These are phyloP conservation scores for Lycopodina hypogea DNA, from an alignment of 37 sponge, comb jelly and placozoan genomes.

Conservation along the genomic window DNA sequence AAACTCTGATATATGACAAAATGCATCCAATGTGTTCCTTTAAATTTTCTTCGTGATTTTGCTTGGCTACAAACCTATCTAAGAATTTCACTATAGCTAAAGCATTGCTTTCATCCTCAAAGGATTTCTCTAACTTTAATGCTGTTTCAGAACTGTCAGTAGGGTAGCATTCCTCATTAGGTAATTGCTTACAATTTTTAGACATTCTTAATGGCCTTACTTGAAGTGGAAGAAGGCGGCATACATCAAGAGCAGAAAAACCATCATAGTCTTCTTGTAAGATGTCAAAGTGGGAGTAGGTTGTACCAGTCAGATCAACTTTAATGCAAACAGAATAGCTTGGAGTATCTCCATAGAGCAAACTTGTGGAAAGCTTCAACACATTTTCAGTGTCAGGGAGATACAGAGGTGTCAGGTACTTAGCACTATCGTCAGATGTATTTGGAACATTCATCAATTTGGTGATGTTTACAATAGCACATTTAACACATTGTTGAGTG, in stretches of 20 bases:
- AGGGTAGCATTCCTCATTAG: background rate
- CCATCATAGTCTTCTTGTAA: background rate
- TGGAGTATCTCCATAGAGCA: constrained; percentile 23
- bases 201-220: constrained; percentile 32
- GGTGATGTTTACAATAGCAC: background rate
- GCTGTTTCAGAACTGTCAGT: constrained; percentile 1
- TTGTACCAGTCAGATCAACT: background rate
- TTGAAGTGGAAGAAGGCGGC: constrained; percentile 9
- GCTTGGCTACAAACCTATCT: background rate
- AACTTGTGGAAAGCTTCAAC: constrained; percentile 1
- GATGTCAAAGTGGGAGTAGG: background rate
- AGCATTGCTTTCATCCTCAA: background rate
- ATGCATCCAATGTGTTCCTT: background rate
- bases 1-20: background rate
- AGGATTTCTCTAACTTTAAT: background rate
- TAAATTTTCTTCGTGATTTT: background rate
- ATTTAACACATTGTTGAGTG: constrained; percentile 3
- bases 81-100: background rate
- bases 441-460: background rate
- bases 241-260: background rate
- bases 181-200: background rate
- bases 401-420: constrained; percentile 13
- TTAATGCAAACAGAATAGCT: background rate
- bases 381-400: constrained; percentile 4
- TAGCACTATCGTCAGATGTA: background rate